Base-by-base conservation (phyloP, 2,113 vertebrate species). In the zebrafish (Danio rerio) region DNA sequence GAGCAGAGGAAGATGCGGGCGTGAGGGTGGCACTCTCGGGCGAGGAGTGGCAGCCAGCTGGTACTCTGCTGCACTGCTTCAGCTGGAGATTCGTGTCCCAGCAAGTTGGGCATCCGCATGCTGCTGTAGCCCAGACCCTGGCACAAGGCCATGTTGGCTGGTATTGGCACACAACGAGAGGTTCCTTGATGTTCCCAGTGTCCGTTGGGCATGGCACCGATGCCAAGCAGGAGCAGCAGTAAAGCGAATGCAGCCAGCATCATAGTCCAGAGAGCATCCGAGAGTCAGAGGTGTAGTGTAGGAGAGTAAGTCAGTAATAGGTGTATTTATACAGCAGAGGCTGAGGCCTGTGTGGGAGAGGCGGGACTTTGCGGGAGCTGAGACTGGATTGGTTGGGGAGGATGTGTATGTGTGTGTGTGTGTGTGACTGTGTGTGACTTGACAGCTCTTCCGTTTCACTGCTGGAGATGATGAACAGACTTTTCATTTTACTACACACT, bases 1-100 rank as follows among this genome's bases (percentile, higher is more conserved):
- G 95, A 96, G 89, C 95, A 96, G 85, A 96, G 93, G 88, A 96
- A 95, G 81, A 96, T 95, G 81, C 91, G 88, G n/a, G 93, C 94
- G 0, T 94, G 93, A 0, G 94, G 93, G 76, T 96, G 94, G 82
- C 95, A 96, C 77, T 96, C 94, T 86, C 91, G 86, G 81, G 94
- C 93, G 9, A 96, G 91, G 62, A 97, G 92, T 20, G 95, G 93
- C 89, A 96, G 87, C 95, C 95, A 95, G 90, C 94, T 94, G 88
- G 92, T 92, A 49, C 94, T 95, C 73, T 96, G 95, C 86, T 96
- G 94, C 16, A 94, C 93, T 42, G 92, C 95, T 85, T 98, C 92
- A 2, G 92, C 90, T 78, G 88, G 92, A 18, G 94, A 95, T 85
- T 95, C 93, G 0, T 95, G 95, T 70, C 93, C 94, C 91, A 97